phyloP scores from a whole-genome alignment of 23 tunicate species.

The Botrylloides violaceus region DNA sequence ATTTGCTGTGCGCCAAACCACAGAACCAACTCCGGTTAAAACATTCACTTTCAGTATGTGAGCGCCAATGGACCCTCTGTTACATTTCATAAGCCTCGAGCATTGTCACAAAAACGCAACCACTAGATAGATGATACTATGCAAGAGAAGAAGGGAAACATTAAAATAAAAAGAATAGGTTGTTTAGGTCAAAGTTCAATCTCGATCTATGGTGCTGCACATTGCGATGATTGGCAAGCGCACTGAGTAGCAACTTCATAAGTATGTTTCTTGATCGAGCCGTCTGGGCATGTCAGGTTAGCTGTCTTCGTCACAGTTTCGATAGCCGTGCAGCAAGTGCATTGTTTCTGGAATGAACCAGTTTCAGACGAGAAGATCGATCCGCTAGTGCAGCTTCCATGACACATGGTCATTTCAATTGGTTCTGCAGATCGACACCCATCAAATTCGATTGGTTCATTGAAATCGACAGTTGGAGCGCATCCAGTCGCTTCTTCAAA shows the following conservation, averaged over 20 bases:
- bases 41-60: neutral
- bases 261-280: conserved; percentile 57
- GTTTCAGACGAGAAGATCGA: conserved; percentile 80
- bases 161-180: neutral
- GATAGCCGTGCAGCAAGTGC: conserved; percentile 88
- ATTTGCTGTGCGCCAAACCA: neutral
- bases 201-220: conserved; percentile 34
- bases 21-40: neutral
- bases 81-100: neutral
- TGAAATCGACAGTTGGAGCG: conserved; percentile 73
- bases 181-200: neutral
- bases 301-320: conserved; percentile 53
- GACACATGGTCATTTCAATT: conserved; percentile 95
- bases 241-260: conserved; percentile 90
- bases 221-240: conserved; percentile 69
- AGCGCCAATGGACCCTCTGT: neutral
- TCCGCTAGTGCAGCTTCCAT: conserved; percentile 91
- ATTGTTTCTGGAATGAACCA: conserved; percentile 88
- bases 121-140: neutral
- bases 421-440: conserved; percentile 67
- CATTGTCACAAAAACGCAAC: neutral
- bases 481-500: conserved; percentile 19
- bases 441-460: conserved; percentile 67
- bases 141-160: neutral
- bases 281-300: conserved; percentile 77